Percentiles rank a stretch among this genome's conserved stretches.
phyloP scores from a whole-genome alignment of 2,113 vertebrate species.

The Sinocyclocheilus maitianheensis region DNA sequence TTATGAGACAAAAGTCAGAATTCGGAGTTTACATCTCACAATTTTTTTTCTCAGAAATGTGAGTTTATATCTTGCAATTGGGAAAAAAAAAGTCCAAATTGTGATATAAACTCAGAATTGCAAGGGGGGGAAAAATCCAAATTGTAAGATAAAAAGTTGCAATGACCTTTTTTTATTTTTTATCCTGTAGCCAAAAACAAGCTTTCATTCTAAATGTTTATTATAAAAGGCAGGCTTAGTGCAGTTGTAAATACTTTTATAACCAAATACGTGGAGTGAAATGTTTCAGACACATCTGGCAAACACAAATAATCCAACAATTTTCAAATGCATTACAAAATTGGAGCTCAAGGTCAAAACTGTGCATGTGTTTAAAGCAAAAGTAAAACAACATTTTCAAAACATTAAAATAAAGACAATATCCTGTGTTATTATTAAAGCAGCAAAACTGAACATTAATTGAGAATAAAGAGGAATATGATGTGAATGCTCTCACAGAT shows the following conservation, averaged over 20 bases:
- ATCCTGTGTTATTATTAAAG: background rate
- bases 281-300: background rate
- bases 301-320: background rate
- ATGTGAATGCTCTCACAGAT: background rate
- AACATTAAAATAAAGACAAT: background rate
- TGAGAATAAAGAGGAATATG: background rate
- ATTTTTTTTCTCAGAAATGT: no score
- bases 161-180: background rate
- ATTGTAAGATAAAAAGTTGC: background rate
- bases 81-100: no score
- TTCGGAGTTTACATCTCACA: no score
- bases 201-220: no score
- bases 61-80: no score
- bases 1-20: no score
- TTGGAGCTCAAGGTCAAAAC: background rate
- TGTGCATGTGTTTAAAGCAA: background rate
- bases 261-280: background rate
- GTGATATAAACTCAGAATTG: background rate
- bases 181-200: background rate
- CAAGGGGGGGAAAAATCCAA: background rate
- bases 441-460: slow-evolving; percentile 1
- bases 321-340: background rate
- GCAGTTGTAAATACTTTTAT: no score
- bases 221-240: no score
- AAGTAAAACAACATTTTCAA: background rate